Percentiles rank a stretch among this genome's conserved stretches.
Evolutionary conservation across 1,140 invertebrate species (phyloP).

Genomic region (Bombus affinis): DNA sequence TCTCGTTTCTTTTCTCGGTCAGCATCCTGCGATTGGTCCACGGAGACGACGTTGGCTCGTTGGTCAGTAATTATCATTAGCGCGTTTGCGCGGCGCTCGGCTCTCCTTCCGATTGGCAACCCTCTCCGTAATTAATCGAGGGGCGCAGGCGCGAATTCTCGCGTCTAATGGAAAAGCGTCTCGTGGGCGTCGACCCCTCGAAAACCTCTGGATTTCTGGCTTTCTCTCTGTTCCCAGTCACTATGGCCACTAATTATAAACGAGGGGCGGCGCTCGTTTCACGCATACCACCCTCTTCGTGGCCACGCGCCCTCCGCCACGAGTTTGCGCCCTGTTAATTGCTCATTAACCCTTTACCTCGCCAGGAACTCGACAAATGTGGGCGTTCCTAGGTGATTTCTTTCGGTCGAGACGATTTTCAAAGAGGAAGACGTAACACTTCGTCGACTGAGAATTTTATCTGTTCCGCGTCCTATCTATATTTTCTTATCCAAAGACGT

Average conservation of each 20-base stretch:
- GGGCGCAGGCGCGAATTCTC: constrained; percentile 74
- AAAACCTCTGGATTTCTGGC: constrained; percentile 20
- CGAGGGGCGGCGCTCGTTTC: constrained; percentile 30
- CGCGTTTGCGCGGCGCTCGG: constrained; percentile 73
- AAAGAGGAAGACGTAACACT: too few relatives aligned
- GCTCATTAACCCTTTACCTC: constrained; percentile 73
- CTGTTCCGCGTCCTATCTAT: too few relatives aligned
- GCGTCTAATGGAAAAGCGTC: constrained; percentile 53
- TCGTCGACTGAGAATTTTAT: too few relatives aligned
- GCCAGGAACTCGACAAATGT: too few relatives aligned
- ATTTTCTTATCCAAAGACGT: too few relatives aligned
- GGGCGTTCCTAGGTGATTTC: not conserved
- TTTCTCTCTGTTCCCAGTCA: constrained; percentile 9
- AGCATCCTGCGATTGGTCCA: constrained; percentile 60
- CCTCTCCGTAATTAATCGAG: constrained; percentile 73
- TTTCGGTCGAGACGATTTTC: not conserved
- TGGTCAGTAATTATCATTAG: constrained; percentile 79
- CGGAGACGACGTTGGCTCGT: constrained; percentile 50
- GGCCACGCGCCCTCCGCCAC: not conserved
- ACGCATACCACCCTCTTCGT: not conserved
- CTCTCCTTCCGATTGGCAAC: constrained; percentile 73
- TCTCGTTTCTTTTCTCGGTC: not conserved
- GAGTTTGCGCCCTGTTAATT: constrained; percentile 74
- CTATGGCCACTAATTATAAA: constrained; percentile 36
- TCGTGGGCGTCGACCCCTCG: constrained; percentile 29